A percentile compares a stretch with the other conserved stretches of the same genome.
Evolutionary conservation across 1,140 invertebrate genomes (phyloP).

Genomic region (Drosophila parvula): DNA sequence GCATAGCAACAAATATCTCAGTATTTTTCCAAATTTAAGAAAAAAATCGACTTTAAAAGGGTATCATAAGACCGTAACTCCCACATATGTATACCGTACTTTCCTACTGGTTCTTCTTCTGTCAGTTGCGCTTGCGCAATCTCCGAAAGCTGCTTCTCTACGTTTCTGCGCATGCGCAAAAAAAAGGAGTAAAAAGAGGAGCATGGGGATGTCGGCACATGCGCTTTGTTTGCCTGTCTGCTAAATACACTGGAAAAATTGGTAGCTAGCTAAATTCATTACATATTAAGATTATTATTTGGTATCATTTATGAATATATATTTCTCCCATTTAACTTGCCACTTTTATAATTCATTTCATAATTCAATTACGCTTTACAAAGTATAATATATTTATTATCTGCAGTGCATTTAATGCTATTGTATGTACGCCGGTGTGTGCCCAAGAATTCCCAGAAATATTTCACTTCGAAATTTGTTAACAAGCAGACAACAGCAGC

Average conservation of each 20-base stretch:
- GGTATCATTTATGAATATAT: no score
- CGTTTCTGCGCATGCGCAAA: slow-evolving; percentile 64
- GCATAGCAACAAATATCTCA: background rate
- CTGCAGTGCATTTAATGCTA: slow-evolving; percentile 19
- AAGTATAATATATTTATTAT: background rate
- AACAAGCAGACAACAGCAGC: slow-evolving; percentile 63
- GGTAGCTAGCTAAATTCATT: background rate
- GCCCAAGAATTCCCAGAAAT: slow-evolving; percentile 71
- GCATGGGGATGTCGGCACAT: slow-evolving; percentile 54
- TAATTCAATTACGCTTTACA: background rate
- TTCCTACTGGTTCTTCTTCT: slow-evolving; percentile 1
- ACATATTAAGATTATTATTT: no score
- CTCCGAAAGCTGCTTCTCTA: slow-evolving; percentile 50
- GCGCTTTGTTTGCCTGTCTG: slow-evolving; percentile 64
- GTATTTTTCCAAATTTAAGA: background rate
- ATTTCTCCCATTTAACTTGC: no score
- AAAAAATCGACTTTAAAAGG: background rate
- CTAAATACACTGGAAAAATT: background rate
- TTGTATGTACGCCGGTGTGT: slow-evolving; percentile 25
- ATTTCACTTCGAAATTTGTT: slow-evolving; percentile 78
- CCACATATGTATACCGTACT: background rate
- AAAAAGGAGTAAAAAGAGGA: slow-evolving; percentile 5
- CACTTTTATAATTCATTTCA: background rate
- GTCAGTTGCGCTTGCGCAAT: slow-evolving; percentile 69
- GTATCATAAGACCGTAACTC: background rate